Conservation (phyloP, 2,888 invertebrate species). For the Mesochorus sp. region DNA sequence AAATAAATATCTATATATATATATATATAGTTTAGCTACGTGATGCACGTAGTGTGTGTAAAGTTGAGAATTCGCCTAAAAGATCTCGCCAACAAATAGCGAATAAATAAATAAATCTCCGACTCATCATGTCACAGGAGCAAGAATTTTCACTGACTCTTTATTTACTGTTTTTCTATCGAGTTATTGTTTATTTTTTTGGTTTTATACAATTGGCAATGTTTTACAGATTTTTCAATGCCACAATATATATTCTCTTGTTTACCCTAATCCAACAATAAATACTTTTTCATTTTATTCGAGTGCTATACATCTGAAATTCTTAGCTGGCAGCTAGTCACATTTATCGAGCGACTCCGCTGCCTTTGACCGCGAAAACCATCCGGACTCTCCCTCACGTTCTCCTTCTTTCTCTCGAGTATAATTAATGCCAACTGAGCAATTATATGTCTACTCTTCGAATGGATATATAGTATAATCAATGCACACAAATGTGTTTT, state of each 20-base stretch:
- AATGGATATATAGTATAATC: conserved; percentile 13
- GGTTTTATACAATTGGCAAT: too few relatives aligned
- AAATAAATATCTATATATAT: too few relatives aligned
- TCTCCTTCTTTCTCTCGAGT: conserved; percentile 10
- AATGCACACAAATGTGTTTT: conserved; percentile 30
- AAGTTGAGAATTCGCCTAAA: neutral
- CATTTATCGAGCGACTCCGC: conserved; percentile 33
- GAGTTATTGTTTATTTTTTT: neutral
- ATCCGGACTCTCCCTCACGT: conserved; percentile 17
- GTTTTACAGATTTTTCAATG: too few relatives aligned
- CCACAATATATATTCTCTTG: too few relatives aligned
- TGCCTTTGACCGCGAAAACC: conserved; percentile 60
- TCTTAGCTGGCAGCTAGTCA: conserved; percentile 20
- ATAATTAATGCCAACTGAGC: conserved; percentile 54
- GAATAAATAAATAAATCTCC: neutral
- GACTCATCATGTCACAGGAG: neutral
- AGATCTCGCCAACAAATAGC: neutral
- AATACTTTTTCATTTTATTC: too few relatives aligned
- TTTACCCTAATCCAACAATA: too few relatives aligned
- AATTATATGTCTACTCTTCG: conserved; percentile 40
- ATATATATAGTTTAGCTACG: too few relatives aligned
- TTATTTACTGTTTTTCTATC: neutral
- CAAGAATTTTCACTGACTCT: neutral
- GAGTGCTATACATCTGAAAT: conserved; percentile 14
- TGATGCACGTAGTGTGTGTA: too few relatives aligned